These are phyloP conservation scores for Rhinolophus sinicus DNA, from an alignment of 2,113 vertebrate species.

Conservation along the genomic window DNA sequence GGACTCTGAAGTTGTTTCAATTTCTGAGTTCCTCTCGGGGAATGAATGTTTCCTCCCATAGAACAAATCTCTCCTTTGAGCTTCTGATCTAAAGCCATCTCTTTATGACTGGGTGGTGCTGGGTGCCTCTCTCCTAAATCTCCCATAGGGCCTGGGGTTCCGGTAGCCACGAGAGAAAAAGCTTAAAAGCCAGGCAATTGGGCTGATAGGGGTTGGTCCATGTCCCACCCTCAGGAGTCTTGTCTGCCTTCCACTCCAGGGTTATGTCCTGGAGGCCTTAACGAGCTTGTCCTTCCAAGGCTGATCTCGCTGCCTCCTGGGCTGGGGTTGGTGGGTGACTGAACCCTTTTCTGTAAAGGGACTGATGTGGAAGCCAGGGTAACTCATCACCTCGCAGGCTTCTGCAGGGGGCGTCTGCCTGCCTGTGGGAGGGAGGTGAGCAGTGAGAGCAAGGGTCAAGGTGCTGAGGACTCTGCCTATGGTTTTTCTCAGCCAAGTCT, in stretches of 20 bases:
- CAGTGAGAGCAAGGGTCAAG: too few species aligned
- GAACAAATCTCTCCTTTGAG: not conserved
- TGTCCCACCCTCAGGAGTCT: not conserved
- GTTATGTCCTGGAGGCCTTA: not conserved
- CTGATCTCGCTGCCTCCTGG: not conserved
- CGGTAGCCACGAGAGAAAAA: not conserved
- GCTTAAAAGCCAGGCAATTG: not conserved
- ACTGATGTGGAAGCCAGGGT: not conserved
- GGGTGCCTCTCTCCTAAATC: too few species aligned
- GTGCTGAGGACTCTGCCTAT: not conserved
- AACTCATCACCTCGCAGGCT: not conserved
- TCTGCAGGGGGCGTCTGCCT: not conserved
- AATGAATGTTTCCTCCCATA: not conserved
- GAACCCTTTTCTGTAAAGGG: not conserved
- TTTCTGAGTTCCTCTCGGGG: not conserved
- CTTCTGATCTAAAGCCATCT: not conserved
- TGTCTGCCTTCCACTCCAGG: not conserved
- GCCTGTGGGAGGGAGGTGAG: not conserved
- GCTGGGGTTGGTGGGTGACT: not conserved
- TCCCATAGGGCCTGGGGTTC: not conserved
- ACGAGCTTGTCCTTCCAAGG: not conserved
- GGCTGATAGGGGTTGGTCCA: rapidly evolving
- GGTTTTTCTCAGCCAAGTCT: not conserved
- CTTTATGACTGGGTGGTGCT: not conserved
- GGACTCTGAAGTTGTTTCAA: not conserved